phyloP scores from a whole-genome alignment of 2,888 invertebrate species.

The Trypoxylon attenuatum region DNA sequence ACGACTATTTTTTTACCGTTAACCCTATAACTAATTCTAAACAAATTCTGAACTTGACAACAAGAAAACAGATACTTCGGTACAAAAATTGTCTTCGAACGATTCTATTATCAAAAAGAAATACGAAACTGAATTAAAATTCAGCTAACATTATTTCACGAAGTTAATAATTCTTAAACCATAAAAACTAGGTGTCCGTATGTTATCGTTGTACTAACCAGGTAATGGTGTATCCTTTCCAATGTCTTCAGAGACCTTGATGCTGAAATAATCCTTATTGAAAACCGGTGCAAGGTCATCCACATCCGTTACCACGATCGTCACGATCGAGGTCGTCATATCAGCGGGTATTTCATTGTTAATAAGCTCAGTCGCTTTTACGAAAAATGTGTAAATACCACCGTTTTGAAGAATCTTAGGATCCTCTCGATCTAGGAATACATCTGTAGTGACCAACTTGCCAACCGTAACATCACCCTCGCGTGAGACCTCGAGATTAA shows the following conservation, averaged over 20 bases:
- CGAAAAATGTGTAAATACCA: constrained; percentile 84
- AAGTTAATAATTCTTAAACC: too few species aligned
- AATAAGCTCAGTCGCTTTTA: constrained; percentile 85
- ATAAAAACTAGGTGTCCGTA: background rate
- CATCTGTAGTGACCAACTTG: constrained; percentile 79
- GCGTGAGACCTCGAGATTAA: constrained; percentile 77
- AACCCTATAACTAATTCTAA: background rate
- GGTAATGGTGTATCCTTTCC: constrained; percentile 82
- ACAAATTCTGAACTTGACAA: too few species aligned
- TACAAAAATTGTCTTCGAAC: too few species aligned
- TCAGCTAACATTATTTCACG: too few species aligned
- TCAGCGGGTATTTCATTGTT: constrained; percentile 84
- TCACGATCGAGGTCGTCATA: constrained; percentile 81
- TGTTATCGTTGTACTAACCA: constrained; percentile 45
- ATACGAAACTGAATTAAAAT: too few species aligned
- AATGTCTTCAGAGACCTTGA: constrained; percentile 86
- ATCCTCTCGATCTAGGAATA: constrained; percentile 85
- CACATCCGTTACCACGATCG: constrained; percentile 86
- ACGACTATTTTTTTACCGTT: background rate
- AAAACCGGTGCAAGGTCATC: constrained; percentile 86
- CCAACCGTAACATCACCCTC: constrained; percentile 78
- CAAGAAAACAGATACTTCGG: too few species aligned
- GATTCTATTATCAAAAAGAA: too few species aligned
- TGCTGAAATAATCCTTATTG: constrained; percentile 80
- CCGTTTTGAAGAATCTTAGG: constrained; percentile 84